Evolutionary conservation across 2,888 invertebrate genomes (phyloP), one percentile per base, ranked within the genome.

Genomic region (Ariolimax columbianus): DNA sequence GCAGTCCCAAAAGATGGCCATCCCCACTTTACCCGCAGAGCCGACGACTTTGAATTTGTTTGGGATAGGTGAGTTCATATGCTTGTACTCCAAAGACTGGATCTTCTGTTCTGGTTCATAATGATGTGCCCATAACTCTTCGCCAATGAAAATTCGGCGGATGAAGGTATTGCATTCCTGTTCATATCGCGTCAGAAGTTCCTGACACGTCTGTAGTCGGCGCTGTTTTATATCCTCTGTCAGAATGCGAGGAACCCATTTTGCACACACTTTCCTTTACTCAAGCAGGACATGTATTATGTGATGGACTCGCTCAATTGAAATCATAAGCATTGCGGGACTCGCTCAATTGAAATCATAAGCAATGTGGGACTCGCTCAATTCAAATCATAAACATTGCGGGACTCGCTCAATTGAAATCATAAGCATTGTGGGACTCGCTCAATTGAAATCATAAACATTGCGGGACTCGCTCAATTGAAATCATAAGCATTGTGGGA

Each of bases 61-160:
- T 51, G 51, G 33, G 73, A 11, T 36, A 19, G 40, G 43, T 73
- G 43, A 77, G n/a, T n/a, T n/a, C n/a, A n/a, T n/a, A n/a, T n/a
- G n/a, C n/a, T n/a, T n/a, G n/a, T n/a, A n/a, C n/a, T 55, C 77
- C 55, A 55, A 2, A 47, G 55, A 77, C 77, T 77, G 77, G 3
- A 9, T 2, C 40, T 77, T 77, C 30, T 59, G 30, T 77, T 55
- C 55, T 33, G 36, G 59, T 30, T 77, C 55, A 38, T 55, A 77
- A 38, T 77, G 77, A 55, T 55, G 77, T 59, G 23, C 77, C 51
- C 51, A 77, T n/a, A 19, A 77, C 77, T 78, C 38, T 3, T 78
- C 59, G 30, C 63, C 38, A 40, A 63, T 78, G 33, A 78, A 36
- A 59, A 63, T 63, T 55, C 23, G 11, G 36, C 30, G 3, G 26